phyloP scores from a whole-genome alignment of 2,797 vertebrate genomes.

The Pteronotus mesoamericanus region DNA sequence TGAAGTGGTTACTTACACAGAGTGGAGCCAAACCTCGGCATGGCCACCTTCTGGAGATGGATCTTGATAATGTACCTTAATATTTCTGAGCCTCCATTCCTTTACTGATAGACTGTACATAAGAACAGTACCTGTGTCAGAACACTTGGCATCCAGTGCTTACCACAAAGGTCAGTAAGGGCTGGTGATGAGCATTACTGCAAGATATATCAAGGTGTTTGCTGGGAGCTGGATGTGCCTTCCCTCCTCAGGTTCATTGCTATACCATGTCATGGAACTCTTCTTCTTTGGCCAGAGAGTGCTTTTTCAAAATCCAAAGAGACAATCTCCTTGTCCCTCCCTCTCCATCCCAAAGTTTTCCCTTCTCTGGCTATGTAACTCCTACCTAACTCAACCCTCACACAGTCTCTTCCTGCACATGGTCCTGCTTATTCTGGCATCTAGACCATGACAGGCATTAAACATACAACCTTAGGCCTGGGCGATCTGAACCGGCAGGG shows the following conservation, averaged over 20 bases:
- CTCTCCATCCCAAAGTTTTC: neutral
- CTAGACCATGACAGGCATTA: neutral
- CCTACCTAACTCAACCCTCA: neutral
- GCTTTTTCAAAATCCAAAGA: neutral
- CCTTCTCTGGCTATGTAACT: neutral
- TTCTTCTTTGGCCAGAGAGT: neutral
- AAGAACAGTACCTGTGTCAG: neutral
- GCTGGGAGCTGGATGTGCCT: neutral
- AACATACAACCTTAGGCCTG: neutral
- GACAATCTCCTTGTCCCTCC: neutral
- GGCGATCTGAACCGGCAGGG: neutral
- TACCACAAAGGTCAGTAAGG: neutral
- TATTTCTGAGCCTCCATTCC: neutral
- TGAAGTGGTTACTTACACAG: neutral
- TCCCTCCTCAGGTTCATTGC: neutral
- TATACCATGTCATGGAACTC: neutral
- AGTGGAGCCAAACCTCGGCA: neutral
- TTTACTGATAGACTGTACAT: neutral
- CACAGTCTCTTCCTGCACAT: neutral
- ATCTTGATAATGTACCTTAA: neutral
- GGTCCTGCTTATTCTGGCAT: neutral
- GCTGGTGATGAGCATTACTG: fast-evolving
- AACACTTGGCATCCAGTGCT: neutral
- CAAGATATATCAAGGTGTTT: neutral
- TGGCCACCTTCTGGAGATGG: neutral